Evolutionary conservation across 2,113 vertebrate genomes (phyloP), one percentile per base, ranked within the genome.

Genomic region (Limanda limanda): DNA sequence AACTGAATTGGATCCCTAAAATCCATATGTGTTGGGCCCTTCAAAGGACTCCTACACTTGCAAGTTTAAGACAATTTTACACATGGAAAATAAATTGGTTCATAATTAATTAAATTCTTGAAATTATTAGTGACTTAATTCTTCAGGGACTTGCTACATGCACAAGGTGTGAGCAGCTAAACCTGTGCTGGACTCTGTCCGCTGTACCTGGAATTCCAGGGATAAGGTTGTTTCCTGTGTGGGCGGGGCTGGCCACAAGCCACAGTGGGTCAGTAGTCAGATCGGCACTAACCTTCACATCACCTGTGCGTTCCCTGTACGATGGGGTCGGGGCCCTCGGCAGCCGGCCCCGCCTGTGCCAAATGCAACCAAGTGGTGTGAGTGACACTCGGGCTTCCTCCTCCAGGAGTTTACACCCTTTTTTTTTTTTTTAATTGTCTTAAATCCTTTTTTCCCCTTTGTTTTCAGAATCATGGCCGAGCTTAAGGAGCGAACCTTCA

Each of bases 401-500:
- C 6, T 59, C 6, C 2, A n/a, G 18, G 24, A 25, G 8, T 0
- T 6, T 4, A 5, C 2, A 31, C 31, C 7, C 1, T 31, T 1
- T 21, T 0, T 20, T 7, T 0, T 47, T 40, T 1, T 55, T 48
- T 4, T 51, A 3, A 51, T 18, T 18, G 14, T 51, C 47, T 37
- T 1, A 5, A 1, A 1, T 45, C 55, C 58, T 13, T 18, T 17
- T 31, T 31, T 2, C 20, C 18, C 35, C 37, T 35, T n/a, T 63
- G 2, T 83, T 88, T 60, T 58, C 76, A 93, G 93, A 64, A 60
- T 62, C 78, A 95, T 95, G 94, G 57, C 88, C 0, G 85, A 83
- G 6, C 48, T 64, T n/a, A 79, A 87, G 0, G 96, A 98, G 54
- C 95, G 95, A 15, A 98, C 96, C 0, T 97, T 98, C 86, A 95